Percentiles rank a stretch among this genome's conserved stretches.
phyloP scores from a whole-genome alignment of 2,113 vertebrate genomes.

The Epinephelus lanceolatus region DNA sequence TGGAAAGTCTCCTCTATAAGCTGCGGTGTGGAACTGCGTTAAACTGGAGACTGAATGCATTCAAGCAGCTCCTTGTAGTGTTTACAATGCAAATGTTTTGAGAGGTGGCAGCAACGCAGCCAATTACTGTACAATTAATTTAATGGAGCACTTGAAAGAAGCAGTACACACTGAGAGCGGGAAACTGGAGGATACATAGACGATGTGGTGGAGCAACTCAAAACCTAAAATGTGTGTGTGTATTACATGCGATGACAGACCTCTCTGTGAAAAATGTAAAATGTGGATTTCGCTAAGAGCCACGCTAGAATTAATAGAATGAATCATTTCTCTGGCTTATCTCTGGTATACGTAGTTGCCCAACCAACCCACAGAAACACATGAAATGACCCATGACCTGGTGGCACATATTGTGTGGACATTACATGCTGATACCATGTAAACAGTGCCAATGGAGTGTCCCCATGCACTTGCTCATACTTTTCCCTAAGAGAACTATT shows the following conservation, averaged over 20 bases:
- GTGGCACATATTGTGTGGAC: too few species aligned
- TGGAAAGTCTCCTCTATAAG: neutral
- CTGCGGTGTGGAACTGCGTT: neutral
- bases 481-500: too few species aligned
- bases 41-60: neutral
- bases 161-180: neutral
- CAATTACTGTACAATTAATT: constrained; percentile 20
- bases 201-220: neutral
- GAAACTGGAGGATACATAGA: neutral
- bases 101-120: constrained; percentile 1
- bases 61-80: constrained; percentile 12
- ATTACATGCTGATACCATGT: too few species aligned
- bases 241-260: neutral
- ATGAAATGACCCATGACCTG: too few species aligned
- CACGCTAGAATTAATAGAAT: neutral
- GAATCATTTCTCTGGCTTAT: neutral
- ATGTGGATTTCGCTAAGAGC: neutral
- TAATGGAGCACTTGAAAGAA: constrained; percentile 14
- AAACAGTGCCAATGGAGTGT: too few species aligned
- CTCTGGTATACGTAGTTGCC: neutral
- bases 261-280: neutral
- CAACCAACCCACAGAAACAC: too few species aligned
- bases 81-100: constrained; percentile 22
- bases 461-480: too few species aligned
- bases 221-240: neutral